A percentile compares a stretch with the other conserved stretches of the same genome.
Evolutionary conservation across 2,797 vertebrate species (phyloP).

Genomic region (Florisuga fusca): DNA sequence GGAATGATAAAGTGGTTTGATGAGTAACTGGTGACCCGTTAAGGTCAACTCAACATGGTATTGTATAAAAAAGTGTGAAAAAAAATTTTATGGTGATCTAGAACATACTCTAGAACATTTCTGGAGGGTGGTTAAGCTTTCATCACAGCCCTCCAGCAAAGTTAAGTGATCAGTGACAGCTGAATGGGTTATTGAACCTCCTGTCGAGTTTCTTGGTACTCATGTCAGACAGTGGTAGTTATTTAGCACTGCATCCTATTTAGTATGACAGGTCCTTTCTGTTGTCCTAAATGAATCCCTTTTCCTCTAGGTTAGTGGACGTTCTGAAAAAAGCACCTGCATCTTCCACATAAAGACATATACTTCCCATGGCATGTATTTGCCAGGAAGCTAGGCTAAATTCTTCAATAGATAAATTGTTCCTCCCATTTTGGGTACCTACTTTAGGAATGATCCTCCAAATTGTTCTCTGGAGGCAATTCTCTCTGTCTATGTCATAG

Average conservation of each 20-base stretch:
- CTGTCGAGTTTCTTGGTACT: neutral
- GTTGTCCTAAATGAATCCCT: neutral
- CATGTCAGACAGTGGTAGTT: neutral
- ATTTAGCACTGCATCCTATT: neutral
- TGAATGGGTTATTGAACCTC: neutral
- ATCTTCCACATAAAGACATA: neutral
- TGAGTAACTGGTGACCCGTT: neutral
- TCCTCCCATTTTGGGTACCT: neutral
- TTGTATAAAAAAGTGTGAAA: fast-evolving
- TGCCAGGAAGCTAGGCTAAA: neutral
- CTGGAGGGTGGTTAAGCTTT: neutral
- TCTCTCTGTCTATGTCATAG: neutral
- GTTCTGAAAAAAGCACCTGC: neutral
- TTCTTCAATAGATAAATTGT: neutral
- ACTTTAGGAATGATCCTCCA: neutral
- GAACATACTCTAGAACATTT: too few species aligned
- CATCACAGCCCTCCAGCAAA: neutral
- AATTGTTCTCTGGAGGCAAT: neutral
- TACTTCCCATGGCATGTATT: neutral
- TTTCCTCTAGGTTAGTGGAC: neutral
- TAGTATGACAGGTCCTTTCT: neutral
- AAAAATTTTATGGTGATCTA: neutral
- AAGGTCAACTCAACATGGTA: neutral
- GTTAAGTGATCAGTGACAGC: neutral
- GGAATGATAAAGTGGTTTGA: neutral